Evolutionary conservation across 2,888 invertebrate genomes (phyloP).

Genomic region (Iphiclides podalirius): DNA sequence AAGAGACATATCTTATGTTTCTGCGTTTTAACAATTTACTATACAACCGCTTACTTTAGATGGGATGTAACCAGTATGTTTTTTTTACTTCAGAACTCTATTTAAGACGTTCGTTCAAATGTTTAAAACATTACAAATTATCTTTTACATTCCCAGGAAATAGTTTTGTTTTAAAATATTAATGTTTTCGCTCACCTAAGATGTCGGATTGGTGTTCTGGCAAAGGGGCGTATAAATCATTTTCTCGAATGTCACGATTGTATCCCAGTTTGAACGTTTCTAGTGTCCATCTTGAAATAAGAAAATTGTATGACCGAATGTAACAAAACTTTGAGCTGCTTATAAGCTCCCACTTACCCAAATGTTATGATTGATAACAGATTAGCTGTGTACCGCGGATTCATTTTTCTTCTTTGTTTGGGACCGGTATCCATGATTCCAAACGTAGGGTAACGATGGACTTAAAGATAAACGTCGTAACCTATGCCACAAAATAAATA

Average conservation of each 20-base stretch:
- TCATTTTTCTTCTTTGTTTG: slow-evolving; percentile 57
- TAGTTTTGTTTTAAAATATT: no score
- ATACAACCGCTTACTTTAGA: no score
- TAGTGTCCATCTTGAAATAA: slow-evolving; percentile 83
- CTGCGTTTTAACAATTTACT: no score
- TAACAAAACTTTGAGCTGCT: not conserved
- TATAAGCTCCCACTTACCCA: slow-evolving; percentile 54
- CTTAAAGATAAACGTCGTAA: no score
- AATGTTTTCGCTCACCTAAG: slow-evolving; percentile 44
- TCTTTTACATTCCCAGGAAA: no score
- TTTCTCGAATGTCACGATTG: slow-evolving; percentile 82
- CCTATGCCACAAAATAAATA: not conserved
- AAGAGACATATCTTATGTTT: no score
- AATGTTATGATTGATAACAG: slow-evolving; percentile 76
- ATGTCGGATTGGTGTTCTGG: slow-evolving; percentile 84
- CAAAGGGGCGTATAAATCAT: slow-evolving; percentile 84
- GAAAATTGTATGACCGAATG: no score
- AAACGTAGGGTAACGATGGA: no score
- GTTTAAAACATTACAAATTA: no score
- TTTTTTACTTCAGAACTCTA: no score
- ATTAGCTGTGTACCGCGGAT: slow-evolving; percentile 77
- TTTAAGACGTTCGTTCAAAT: no score
- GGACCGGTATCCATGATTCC: slow-evolving; percentile 69
- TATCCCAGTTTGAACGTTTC: slow-evolving; percentile 85
- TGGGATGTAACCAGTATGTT: no score